Evolutionary conservation across 2,888 invertebrate genomes (phyloP), one percentile per base, ranked within the genome.

Genomic region (Nomada ferruginata): DNA sequence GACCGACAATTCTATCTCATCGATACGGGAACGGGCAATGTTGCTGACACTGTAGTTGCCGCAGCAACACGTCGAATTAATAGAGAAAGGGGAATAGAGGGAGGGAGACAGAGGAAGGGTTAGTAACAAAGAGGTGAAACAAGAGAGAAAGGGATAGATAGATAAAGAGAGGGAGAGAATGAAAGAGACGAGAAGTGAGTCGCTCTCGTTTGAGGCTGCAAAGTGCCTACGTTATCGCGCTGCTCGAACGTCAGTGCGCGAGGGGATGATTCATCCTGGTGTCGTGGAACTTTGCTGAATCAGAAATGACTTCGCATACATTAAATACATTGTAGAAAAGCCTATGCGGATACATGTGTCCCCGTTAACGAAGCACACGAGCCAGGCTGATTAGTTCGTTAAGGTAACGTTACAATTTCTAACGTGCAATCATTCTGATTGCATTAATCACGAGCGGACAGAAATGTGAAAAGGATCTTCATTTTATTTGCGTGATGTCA

Each of bases 11-110:
- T 82, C 83, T 77, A 77, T 83, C 76, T 74, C 73, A 74, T 69
- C 79, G 82, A 80, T 70, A 70, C 70, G 66, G 76, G 76, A 66
- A 52, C 57, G 65, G 66, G 70, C 55, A 69, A 75, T 76, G 82
- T 72, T 76, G 87, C 87, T 87, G 87, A 87, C 88, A 80, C 73
- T 57, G 83, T 69, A 73, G 79, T 80, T 83, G 80, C 83, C 76
- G 79, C 80, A 76, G 80, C 80, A 81, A 85, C 85, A 87, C 73
- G 69, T 79, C 83, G 61, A 76, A 73, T 75, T 82, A 72, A 79
- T 60, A 47, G 73, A 70, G 72, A 52, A 69, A 70, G 59, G 18
- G 23, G 55, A 15, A 57, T 65, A 64, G 23, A 65, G 63, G 59
- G 53, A 68, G 29, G 20, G 65, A 59, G 52, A 57, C 29, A 20